phyloP scores from a whole-genome alignment of 2,113 vertebrate genomes.

The Dermatemys mawii region DNA sequence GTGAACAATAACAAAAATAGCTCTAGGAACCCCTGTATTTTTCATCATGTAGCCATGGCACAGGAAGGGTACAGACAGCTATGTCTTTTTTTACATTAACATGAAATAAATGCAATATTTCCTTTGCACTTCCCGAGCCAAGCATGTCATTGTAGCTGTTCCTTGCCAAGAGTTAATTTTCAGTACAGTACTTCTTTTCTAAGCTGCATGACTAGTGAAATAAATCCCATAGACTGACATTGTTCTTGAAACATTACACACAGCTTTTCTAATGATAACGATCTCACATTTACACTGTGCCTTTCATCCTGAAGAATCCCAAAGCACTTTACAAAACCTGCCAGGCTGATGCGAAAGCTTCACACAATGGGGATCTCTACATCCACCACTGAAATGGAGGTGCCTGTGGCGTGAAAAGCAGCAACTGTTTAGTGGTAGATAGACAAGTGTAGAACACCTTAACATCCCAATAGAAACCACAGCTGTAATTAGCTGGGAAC shows the following conservation, averaged over 20 bases:
- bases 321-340: not conserved
- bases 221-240: not conserved
- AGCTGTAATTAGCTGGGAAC: not conserved
- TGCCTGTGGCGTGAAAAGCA: not conserved
- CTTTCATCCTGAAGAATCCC: not conserved
- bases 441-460: not conserved
- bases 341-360: not conserved
- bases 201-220: not conserved
- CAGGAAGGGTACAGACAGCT: not conserved
- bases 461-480: not conserved
- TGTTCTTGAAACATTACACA: not conserved
- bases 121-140: not conserved
- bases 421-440: not conserved
- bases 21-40: not conserved
- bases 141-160: not conserved
- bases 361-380: not conserved
- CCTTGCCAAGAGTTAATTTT: not conserved
- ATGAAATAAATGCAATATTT: not conserved
- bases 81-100: slow-evolving; percentile 4
- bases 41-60: not conserved
- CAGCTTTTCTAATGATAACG: not conserved
- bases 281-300: not conserved
- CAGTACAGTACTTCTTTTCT: not conserved
- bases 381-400: not conserved
- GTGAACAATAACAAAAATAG: slow-evolving; percentile 38